Evolutionary conservation across 1,140 invertebrate species (phyloP).

Genomic region (Calliphora vicina): DNA sequence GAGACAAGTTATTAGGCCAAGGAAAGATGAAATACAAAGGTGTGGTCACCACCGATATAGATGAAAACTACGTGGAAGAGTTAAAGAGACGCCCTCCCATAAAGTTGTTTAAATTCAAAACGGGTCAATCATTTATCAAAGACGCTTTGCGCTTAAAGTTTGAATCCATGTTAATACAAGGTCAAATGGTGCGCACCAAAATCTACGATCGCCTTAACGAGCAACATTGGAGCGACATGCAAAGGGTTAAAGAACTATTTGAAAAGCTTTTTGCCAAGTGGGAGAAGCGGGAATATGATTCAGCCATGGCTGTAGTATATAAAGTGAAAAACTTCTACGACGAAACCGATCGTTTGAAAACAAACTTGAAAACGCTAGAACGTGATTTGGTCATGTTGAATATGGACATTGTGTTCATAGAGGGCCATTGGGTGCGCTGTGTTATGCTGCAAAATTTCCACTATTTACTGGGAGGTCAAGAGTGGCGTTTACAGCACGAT

Average conservation of each 20-base stretch:
- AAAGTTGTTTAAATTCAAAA: constrained; percentile 55
- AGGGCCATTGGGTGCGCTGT: constrained; percentile 56
- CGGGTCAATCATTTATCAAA: constrained; percentile 48
- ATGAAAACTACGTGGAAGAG: constrained; percentile 58
- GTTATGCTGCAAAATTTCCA: constrained; percentile 61
- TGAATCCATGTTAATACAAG: constrained; percentile 57
- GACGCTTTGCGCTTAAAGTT: constrained; percentile 57
- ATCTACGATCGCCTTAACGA: constrained; percentile 59
- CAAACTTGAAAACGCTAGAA: constrained; percentile 50
- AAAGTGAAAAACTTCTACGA: constrained; percentile 58
- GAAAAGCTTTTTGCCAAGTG: constrained; percentile 57
- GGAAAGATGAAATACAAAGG: constrained; percentile 43
- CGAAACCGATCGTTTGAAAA: constrained; percentile 50
- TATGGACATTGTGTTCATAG: constrained; percentile 61
- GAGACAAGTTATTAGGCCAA: constrained; percentile 46
- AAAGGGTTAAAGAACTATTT: constrained; percentile 48
- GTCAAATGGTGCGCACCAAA: constrained; percentile 56
- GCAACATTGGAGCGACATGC: constrained; percentile 55
- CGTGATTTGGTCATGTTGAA: constrained; percentile 54
- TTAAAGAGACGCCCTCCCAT: constrained; percentile 53
- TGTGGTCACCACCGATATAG: constrained; percentile 57
- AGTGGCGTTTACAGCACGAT: constrained; percentile 56
- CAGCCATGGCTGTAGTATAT: constrained; percentile 55
- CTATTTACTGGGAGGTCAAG: constrained; percentile 55
- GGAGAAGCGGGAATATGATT: constrained; percentile 58